Percentiles rank a stretch among this genome's conserved stretches.
These are phyloP conservation scores for Pica pica DNA, from an alignment of 2,113 vertebrate species.

Conservation along the genomic window DNA sequence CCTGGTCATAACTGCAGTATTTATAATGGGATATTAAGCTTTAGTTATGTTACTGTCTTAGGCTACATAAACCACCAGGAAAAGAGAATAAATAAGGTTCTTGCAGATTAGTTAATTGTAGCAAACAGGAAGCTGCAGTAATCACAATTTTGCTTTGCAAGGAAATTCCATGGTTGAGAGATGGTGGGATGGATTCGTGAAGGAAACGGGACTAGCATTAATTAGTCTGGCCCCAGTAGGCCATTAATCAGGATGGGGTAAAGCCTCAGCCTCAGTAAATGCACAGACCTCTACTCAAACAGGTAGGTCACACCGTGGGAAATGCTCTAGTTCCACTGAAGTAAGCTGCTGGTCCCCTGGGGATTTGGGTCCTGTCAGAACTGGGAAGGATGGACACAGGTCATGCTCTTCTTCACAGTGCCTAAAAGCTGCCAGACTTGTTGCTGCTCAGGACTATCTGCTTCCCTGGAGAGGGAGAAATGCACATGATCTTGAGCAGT, in stretches of 20 bases:
- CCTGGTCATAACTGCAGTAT: slow-evolving; percentile 17
- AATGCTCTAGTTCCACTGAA: background rate
- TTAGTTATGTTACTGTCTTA: slow-evolving; percentile 50
- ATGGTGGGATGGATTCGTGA: background rate
- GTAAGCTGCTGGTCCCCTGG: background rate
- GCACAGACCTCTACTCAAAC: background rate
- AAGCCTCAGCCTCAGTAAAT: background rate
- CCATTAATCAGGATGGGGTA: background rate
- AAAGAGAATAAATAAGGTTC: slow-evolving; percentile 37
- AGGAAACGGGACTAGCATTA: background rate
- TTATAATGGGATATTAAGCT: slow-evolving; percentile 54
- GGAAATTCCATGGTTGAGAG: background rate
- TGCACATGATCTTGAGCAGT: fast-evolving
- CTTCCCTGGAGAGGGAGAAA: background rate
- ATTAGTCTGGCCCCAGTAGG: background rate
- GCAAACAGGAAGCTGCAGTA: background rate
- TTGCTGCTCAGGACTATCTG: background rate
- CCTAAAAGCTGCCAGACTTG: background rate
- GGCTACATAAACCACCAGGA: slow-evolving; percentile 47
- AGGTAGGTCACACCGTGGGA: background rate
- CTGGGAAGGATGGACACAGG: background rate
- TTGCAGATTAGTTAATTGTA: slow-evolving; percentile 3
- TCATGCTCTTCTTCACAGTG: background rate
- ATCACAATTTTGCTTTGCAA: background rate
- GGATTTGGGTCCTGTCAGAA: background rate